These are phyloP conservation scores for Actinostola sp. DNA, from an alignment of 92 coral and sea anemone species.

Conservation along the genomic window DNA sequence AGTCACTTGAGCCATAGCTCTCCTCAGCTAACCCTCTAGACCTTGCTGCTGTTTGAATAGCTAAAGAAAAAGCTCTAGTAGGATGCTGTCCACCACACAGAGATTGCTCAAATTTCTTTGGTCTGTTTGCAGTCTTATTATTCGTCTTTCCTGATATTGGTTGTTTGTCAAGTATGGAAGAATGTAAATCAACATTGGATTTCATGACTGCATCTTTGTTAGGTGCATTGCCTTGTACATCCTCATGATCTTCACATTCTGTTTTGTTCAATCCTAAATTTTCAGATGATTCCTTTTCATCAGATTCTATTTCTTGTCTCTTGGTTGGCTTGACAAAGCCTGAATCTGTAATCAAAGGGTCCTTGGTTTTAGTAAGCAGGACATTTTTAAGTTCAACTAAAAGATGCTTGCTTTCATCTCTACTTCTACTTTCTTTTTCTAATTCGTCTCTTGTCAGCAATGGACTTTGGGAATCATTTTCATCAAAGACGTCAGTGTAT, in stretches of 20 bases:
- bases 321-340: slow-evolving; percentile 76
- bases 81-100: slow-evolving; percentile 29
- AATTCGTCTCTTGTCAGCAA: slow-evolving; percentile 58
- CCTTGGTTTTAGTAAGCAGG: slow-evolving; percentile 73
- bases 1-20: slow-evolving; percentile 73
- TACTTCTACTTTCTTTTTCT: slow-evolving; percentile 57
- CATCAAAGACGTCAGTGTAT: slow-evolving; percentile 70
- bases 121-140: neutral
- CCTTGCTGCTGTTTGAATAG: slow-evolving; percentile 82
- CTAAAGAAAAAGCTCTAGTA: slow-evolving; percentile 78
- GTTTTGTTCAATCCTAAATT: neutral
- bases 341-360: slow-evolving; percentile 77
- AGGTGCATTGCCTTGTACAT: neutral
- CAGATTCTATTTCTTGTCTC: slow-evolving; percentile 1
- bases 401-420: slow-evolving; percentile 81
- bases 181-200: neutral
- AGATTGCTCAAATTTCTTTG: neutral
- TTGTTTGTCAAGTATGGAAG: neutral
- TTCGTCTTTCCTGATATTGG: neutral
- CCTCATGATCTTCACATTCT: neutral
- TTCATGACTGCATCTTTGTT: too few relatives aligned
- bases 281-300: neutral
- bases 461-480: slow-evolving; percentile 24
- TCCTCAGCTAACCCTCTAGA: slow-evolving; percentile 78
- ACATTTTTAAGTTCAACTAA: slow-evolving; percentile 85